Conservation (phyloP, 1,140 invertebrate species). For the Chymomyza costata region DNA sequence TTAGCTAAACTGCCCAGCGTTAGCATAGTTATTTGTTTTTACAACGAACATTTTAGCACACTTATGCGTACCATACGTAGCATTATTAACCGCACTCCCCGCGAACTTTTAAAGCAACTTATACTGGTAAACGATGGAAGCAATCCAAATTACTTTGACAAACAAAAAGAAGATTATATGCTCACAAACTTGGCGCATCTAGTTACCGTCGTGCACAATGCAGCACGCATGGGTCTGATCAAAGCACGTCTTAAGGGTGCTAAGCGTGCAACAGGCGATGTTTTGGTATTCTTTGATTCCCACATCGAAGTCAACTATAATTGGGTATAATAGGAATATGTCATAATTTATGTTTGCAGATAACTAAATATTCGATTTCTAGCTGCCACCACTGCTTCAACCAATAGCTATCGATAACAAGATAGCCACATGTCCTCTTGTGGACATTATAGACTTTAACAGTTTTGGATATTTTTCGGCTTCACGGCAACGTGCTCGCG, state of each 20-base stretch:
- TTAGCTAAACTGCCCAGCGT: constrained; percentile 84
- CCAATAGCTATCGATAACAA: constrained; percentile 84
- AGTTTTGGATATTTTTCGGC: constrained; percentile 87
- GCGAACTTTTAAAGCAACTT: constrained; percentile 88
- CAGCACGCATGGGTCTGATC: constrained; percentile 88
- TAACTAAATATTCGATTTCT: not conserved
- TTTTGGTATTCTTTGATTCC: constrained; percentile 94
- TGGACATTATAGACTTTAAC: constrained; percentile 87
- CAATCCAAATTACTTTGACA: constrained; percentile 82
- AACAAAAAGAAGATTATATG: constrained; percentile 86
- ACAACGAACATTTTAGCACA: constrained; percentile 94
- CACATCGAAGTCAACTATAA: constrained; percentile 93
- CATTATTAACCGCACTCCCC: constrained; percentile 88
- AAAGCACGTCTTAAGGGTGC: constrained; percentile 91
- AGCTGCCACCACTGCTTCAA: constrained; percentile 83
- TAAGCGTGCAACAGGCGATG: constrained; percentile 85
- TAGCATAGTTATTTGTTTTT: constrained; percentile 93
- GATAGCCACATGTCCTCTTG: constrained; percentile 90
- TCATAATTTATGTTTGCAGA: no score
- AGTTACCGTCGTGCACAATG: constrained; percentile 84
- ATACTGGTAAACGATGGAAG: constrained; percentile 96
- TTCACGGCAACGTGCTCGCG: constrained; percentile 84
- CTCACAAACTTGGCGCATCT: constrained; percentile 81
- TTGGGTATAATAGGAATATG: constrained; percentile 78
- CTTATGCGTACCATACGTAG: constrained; percentile 90